Conservation (phyloP, 2,113 vertebrate species). For the Chlorodrepanis virens region DNA sequence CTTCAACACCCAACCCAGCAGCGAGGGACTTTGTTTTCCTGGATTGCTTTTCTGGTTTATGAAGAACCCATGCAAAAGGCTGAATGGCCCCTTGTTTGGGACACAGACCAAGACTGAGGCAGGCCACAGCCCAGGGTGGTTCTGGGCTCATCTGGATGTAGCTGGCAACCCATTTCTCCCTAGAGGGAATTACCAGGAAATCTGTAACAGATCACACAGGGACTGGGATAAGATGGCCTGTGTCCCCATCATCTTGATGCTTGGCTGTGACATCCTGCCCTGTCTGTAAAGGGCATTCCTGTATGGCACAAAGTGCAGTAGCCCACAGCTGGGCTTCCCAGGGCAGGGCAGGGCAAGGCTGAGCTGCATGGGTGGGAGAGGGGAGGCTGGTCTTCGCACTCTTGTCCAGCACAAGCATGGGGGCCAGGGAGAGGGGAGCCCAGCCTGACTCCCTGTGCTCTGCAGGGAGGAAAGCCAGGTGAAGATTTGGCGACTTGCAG, state of each 20-base stretch:
- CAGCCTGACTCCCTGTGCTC: fast-evolving
- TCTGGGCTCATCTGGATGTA: background rate
- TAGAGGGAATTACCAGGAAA: background rate
- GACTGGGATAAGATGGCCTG: background rate
- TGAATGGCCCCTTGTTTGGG: background rate
- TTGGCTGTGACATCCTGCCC: background rate
- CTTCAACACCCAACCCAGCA: background rate
- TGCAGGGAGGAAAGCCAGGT: background rate
- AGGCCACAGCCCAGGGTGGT: background rate
- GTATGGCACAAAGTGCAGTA: background rate
- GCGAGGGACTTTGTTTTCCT: background rate
- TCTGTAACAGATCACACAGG: background rate
- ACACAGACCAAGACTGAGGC: background rate
- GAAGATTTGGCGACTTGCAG: background rate
- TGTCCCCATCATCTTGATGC: background rate
- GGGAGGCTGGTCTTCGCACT: background rate
- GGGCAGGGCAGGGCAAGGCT: background rate
- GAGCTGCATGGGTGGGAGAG: background rate
- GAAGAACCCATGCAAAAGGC: background rate
- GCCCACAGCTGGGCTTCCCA: background rate
- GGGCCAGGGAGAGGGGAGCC: background rate
- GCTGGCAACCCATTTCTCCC: background rate
- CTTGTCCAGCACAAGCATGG: background rate
- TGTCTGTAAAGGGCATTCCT: background rate
- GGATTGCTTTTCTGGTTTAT: background rate